Evolutionary conservation across 2,113 vertebrate species (phyloP).

Genomic region (Panthera leo): DNA sequence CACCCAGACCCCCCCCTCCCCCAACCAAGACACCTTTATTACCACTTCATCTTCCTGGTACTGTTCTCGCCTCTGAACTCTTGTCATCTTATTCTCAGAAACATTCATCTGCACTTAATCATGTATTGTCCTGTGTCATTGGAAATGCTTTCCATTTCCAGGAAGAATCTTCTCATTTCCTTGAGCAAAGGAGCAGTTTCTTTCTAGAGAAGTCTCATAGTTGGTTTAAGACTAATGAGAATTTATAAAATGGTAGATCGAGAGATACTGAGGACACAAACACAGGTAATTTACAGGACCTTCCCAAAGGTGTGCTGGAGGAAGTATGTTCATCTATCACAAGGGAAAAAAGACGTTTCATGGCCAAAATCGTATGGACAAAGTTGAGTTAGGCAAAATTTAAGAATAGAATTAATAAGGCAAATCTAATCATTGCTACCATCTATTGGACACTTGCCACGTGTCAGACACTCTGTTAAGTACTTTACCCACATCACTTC

Average conservation of each 20-base stretch:
- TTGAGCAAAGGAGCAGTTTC: not conserved
- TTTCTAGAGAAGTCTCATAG: not conserved
- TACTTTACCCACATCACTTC: not conserved
- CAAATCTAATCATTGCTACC: not conserved
- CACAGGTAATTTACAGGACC: not conserved
- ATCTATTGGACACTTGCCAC: not conserved
- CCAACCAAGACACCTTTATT: not conserved
- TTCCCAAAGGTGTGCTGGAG: not conserved
- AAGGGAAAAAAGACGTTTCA: not conserved
- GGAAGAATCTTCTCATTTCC: not conserved
- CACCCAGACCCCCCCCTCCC: no score
- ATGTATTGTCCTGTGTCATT: not conserved
- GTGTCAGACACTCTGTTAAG: not conserved
- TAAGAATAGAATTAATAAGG: not conserved
- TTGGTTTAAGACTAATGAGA: not conserved
- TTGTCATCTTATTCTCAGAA: not conserved
- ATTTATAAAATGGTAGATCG: not conserved
- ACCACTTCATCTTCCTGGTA: not conserved
- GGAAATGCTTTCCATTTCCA: not conserved
- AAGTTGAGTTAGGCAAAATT: not conserved
- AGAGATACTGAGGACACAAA: not conserved
- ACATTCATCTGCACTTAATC: not conserved
- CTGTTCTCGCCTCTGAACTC: not conserved
- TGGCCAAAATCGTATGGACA: not conserved
- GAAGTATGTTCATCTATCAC: not conserved